Base-by-base conservation (phyloP, 2,113 vertebrate species). In the Neofelis nebulosa region DNA sequence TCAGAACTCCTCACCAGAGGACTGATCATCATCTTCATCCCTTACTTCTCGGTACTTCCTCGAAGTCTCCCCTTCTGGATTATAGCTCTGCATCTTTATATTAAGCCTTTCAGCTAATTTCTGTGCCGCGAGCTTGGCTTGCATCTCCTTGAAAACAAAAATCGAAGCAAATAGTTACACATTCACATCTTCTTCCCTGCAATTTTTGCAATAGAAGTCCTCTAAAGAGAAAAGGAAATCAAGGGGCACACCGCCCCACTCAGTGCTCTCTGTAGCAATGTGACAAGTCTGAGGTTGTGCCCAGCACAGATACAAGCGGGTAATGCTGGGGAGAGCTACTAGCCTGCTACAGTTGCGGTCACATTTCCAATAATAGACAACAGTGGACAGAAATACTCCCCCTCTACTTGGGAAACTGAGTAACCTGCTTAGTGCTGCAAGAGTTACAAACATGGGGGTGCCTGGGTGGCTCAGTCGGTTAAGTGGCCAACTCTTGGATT, bases 111-210 rank as follows among this genome's bases (percentile, higher is more conserved):
- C 99, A 29, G 99, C 99, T 98, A 99, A 99, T 97, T 99, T 99
- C 98, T 99, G 99, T 94, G 99, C 99, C 92, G 99, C 99, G 79
- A 99, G 98, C 98, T 99, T 99, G 97, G 99, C 99, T 97, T 99
- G 99, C 98, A 99, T 97, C 98, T 99, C 99, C 99, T 99, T 98
- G 98, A 98, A 98, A 97, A 79, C 48, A 98, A 97, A 96, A 89
- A 25, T 27, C 12, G 97, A 83, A 89, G 23, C 27, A 93, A 73
- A 57, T 88, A 63, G 63, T 94, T 63, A 98, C 1, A 92, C 11
- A 74, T 36, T 78, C 25, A 61, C 45, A 78, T 61, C 69, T 88
- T 79, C 80, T 79, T 78, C 33, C 83, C 82, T 94, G 79, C 25
- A 41, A 4, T 45, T 50, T 89, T 82, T 82, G 95, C 31, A 68